Evolutionary conservation across 1,140 invertebrate genomes (phyloP).

Genomic region (Steinernema feltiae): DNA sequence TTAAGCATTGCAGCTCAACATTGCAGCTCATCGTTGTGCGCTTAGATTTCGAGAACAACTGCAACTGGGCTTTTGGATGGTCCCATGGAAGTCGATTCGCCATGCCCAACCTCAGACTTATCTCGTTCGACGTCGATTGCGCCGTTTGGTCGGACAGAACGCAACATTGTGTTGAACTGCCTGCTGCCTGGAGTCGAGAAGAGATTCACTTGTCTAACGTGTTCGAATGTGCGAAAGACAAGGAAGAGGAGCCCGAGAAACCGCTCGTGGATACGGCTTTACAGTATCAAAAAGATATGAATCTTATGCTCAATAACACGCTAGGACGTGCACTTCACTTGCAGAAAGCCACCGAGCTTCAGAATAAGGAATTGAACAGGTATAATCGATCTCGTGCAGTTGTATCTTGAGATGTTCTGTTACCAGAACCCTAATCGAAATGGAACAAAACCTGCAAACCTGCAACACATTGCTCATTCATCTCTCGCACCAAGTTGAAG

Average conservation of each 20-base stretch:
- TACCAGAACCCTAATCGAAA: not conserved
- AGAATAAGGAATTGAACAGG: slow-evolving; percentile 3
- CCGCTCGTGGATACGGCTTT: not conserved
- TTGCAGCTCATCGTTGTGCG: not conserved
- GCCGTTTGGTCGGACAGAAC: not conserved
- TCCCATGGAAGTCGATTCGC: not conserved
- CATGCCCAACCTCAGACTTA: not conserved
- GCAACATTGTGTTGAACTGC: not conserved
- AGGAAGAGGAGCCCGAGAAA: not conserved
- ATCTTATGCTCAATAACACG: not conserved
- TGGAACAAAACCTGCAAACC: not conserved
- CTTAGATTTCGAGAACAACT: not conserved
- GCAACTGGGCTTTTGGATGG: slow-evolving; percentile 7
- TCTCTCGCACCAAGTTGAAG: not conserved
- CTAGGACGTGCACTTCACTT: not conserved
- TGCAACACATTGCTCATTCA: not conserved
- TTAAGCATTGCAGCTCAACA: not conserved
- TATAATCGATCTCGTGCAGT: not conserved
- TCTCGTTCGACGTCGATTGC: not conserved
- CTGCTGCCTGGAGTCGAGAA: not conserved
- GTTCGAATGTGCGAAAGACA: not conserved
- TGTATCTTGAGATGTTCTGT: not conserved
- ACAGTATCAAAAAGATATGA: not conserved
- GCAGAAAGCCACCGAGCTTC: not conserved
- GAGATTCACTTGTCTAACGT: not conserved